phyloP scores from a whole-genome alignment of 2,113 vertebrate genomes.

The Thunnus thynnus region DNA sequence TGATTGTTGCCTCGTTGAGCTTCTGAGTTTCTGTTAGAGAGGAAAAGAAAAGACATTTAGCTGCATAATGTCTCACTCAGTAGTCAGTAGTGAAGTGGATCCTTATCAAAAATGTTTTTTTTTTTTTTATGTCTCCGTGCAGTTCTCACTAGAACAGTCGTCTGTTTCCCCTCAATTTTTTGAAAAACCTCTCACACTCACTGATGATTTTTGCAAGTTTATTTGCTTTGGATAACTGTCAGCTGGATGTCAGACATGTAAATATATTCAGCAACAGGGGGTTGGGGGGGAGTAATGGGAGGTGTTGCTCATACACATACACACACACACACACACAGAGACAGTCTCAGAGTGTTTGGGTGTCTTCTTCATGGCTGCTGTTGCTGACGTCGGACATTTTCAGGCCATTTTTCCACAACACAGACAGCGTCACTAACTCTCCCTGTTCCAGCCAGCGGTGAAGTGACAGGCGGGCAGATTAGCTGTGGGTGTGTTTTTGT shows the following conservation, averaged over 20 bases:
- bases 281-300: not conserved
- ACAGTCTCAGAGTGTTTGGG: too few species aligned
- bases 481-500: slow-evolving; percentile 10
- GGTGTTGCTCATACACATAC: slow-evolving; percentile 1
- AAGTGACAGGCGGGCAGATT: not conserved
- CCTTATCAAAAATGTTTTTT: too few species aligned
- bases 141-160: not conserved
- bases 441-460: slow-evolving; percentile 5
- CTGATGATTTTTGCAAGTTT: not conserved
- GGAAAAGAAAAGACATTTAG: too few species aligned
- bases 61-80: too few species aligned
- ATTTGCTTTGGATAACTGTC: not conserved
- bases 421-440: slow-evolving; percentile 26
- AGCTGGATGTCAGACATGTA: not conserved
- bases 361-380: not conserved
- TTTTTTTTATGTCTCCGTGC: too few species aligned
- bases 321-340: not conserved
- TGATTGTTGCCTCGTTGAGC: too few species aligned
- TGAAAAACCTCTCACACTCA: not conserved
- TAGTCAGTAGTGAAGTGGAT: too few species aligned
- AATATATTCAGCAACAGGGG: not conserved
- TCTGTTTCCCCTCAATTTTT: too few species aligned
- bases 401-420: slow-evolving; percentile 27
- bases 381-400: slow-evolving; percentile 28
- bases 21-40: too few species aligned